phyloP scores from a whole-genome alignment of 2,888 invertebrate species.

The Crocallis elinguaria region DNA sequence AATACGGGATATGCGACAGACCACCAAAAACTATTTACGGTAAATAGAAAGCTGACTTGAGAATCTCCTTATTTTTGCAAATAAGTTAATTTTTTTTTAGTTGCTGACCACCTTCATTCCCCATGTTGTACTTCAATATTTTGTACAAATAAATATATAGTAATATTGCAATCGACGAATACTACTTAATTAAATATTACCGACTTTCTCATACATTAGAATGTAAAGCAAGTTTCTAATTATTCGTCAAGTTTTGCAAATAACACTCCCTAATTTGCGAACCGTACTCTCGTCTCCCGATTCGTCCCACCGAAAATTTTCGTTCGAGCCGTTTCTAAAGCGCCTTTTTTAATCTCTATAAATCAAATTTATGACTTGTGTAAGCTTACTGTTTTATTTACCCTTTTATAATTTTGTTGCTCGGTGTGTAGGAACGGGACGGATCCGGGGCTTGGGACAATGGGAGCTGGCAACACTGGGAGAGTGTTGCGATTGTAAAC shows the following conservation, averaged over 20 bases:
- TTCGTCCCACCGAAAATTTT: conserved; percentile 83
- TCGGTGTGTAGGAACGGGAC: conserved; percentile 34
- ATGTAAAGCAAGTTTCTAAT: too few relatives aligned
- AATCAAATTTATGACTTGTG: conserved; percentile 85
- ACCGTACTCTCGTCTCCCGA: conserved; percentile 77
- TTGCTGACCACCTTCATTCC: too few relatives aligned
- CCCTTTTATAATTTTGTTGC: conserved; percentile 83
- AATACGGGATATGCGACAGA: too few relatives aligned
- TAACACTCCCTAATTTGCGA: conserved; percentile 40
- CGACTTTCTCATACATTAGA: too few relatives aligned
- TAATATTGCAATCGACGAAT: too few relatives aligned
- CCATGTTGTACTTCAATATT: too few relatives aligned
- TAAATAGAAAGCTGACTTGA: too few relatives aligned
- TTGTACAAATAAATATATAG: too few relatives aligned
- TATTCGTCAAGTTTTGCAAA: not conserved
- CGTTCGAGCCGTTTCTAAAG: conserved; percentile 84
- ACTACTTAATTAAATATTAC: too few relatives aligned
- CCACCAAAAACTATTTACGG: too few relatives aligned
- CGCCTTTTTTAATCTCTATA: conserved; percentile 85
- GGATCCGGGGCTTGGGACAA: conserved; percentile 15
- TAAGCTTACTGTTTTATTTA: conserved; percentile 85
- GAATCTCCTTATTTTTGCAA: too few relatives aligned
- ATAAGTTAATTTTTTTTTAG: too few relatives aligned
- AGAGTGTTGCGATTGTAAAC: conserved; percentile 3
- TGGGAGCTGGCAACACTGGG: conserved; percentile 11